Evolutionary conservation across 1,140 invertebrate genomes (phyloP).

Genomic region (Heliconius himera): DNA sequence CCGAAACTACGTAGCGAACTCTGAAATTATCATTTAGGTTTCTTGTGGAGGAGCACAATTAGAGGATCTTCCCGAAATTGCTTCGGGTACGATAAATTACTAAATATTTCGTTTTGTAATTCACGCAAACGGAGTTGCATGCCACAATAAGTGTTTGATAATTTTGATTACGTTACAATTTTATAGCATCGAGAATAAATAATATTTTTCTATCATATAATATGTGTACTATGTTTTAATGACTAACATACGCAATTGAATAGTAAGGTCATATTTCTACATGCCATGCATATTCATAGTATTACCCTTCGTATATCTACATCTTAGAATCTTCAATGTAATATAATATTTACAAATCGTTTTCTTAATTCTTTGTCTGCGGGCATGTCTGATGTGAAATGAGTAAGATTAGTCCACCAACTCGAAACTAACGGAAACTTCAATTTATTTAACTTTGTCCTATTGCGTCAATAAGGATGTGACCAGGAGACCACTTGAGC

Average conservation of each 20-base stretch:
- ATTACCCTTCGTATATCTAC: background rate
- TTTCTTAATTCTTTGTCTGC: background rate
- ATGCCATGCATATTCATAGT: conserved; percentile 17
- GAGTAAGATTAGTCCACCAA: conserved; percentile 29
- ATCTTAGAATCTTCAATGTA: background rate
- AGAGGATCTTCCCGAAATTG: too few relatives aligned
- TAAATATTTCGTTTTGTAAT: too few relatives aligned
- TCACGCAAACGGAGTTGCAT: too few relatives aligned
- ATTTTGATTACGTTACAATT: background rate
- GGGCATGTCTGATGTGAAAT: conserved; percentile 1
- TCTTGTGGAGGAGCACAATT: too few relatives aligned
- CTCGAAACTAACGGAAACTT: conserved; percentile 65
- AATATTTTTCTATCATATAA: conserved; percentile 12
- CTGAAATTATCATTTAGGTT: too few relatives aligned
- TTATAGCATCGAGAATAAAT: background rate
- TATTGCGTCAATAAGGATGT: conserved; percentile 68
- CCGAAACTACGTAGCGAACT: too few relatives aligned
- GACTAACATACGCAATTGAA: conserved; percentile 10
- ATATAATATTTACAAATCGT: background rate
- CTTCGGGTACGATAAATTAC: too few relatives aligned
- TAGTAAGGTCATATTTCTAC: conserved; percentile 24
- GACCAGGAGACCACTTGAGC: conserved; percentile 65
- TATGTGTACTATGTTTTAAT: conserved; percentile 18
- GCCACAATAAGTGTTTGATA: background rate
- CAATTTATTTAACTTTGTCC: conserved; percentile 68